phyloP scores from a whole-genome alignment of 2,888 invertebrate species.

The Lucinisca nassula region DNA sequence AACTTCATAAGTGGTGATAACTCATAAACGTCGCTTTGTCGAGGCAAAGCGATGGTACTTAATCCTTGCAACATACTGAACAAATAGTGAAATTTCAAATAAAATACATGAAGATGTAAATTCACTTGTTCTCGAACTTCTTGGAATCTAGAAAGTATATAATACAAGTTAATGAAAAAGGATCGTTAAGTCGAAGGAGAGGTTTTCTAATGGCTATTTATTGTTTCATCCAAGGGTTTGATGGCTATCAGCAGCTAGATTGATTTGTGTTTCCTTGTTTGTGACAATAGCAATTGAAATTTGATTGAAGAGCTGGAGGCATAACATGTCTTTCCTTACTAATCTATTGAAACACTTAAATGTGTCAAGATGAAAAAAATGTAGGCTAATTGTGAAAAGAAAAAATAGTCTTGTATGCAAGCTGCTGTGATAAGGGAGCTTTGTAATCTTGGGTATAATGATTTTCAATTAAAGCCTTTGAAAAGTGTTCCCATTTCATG shows the following conservation, averaged over 20 bases:
- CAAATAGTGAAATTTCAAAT: no score
- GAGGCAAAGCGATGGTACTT: background rate
- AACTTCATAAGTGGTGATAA: background rate
- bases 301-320: background rate
- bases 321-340: background rate
- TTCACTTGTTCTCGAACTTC: background rate
- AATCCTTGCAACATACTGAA: background rate
- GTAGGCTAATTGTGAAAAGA: background rate
- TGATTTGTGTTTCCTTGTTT: constrained; percentile 3
- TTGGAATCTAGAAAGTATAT: background rate
- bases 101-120: no score
- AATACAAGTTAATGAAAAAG: background rate
- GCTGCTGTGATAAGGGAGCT: background rate
- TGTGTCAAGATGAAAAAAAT: background rate
- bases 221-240: background rate
- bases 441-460: background rate
- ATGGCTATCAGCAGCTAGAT: background rate
- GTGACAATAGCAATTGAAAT: background rate
- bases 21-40: background rate
- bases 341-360: background rate
- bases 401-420: background rate
- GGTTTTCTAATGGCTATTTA: background rate
- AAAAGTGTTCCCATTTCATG: background rate
- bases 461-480: background rate
- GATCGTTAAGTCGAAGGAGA: background rate